A percentile compares a stretch with the other conserved stretches of the same genome.
These are phyloP conservation scores for Diarsia brunnea DNA, from an alignment of 2,888 invertebrate species.

Conservation along the genomic window DNA sequence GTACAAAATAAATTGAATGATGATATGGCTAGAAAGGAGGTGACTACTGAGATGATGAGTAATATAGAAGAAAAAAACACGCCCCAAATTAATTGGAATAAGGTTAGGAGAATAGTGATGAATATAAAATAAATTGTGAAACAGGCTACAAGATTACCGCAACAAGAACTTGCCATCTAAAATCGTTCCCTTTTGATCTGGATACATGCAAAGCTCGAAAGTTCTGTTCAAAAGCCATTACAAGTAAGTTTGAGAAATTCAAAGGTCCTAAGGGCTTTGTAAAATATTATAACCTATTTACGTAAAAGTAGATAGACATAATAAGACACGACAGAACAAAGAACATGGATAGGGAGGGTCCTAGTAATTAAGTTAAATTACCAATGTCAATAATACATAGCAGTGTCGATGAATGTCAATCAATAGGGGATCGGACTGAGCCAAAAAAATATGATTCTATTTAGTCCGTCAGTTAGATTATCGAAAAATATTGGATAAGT, in stretches of 20 bases:
- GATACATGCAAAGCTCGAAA: conserved; percentile 25
- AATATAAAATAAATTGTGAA: not conserved
- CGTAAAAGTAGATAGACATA: not conserved
- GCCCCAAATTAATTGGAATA: no score
- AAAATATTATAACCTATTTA: conserved; percentile 17
- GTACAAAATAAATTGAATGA: no score
- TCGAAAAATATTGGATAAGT: no score
- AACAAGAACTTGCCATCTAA: conserved; percentile 7
- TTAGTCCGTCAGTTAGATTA: no score
- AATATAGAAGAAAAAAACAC: no score
- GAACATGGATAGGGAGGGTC: not conserved
- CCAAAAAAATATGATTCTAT: no score
- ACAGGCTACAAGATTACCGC: not conserved
- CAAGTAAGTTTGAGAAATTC: conserved; percentile 30
- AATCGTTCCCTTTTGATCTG: conserved; percentile 23
- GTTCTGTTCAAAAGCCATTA: conserved; percentile 37
- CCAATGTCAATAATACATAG: not conserved
- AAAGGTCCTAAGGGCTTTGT: conserved; percentile 31
- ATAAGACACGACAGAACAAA: not conserved
- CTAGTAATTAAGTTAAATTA: not conserved
- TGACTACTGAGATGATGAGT: no score
- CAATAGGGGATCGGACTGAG: no score
- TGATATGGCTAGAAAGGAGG: no score
- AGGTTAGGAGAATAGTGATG: no score
- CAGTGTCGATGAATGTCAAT: no score